Evolutionary conservation across 2,797 vertebrate genomes (phyloP).

Genomic region (Xiphophorus birchmanni): DNA sequence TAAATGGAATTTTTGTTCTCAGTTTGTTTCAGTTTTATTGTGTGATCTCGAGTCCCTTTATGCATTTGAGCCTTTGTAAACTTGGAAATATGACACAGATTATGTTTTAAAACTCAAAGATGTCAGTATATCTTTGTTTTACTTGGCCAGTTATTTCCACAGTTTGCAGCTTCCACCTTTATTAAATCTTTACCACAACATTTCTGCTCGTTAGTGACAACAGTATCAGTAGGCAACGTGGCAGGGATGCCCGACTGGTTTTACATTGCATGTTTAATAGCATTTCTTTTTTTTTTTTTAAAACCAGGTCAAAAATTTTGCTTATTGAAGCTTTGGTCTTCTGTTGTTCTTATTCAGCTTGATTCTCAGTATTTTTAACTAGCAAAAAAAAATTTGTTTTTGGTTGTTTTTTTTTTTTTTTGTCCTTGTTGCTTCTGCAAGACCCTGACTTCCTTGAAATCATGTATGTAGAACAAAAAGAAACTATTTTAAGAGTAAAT

Average conservation of each 20-base stretch:
- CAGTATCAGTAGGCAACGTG: constrained; percentile 48
- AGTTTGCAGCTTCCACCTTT: constrained; percentile 52
- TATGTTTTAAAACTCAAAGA: constrained; percentile 28
- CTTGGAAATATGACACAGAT: constrained; percentile 34
- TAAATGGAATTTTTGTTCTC: constrained; percentile 50
- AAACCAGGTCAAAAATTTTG: constrained; percentile 57
- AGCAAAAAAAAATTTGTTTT: constrained; percentile 83
- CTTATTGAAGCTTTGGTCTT: constrained; percentile 56
- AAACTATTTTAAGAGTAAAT: constrained; percentile 98
- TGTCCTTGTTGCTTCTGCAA: constrained; percentile 87
- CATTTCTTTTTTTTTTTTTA: constrained; percentile 42
- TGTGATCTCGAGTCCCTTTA: constrained; percentile 15
- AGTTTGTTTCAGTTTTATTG: constrained; percentile 31
- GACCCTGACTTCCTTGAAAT: constrained; percentile 90
- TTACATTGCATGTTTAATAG: constrained; percentile 67
- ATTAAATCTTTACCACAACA: constrained; percentile 38
- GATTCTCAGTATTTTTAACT: constrained; percentile 89
- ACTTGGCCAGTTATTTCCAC: constrained; percentile 60
- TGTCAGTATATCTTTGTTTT: constrained; percentile 21
- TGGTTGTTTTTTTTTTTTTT: constrained; percentile 42
- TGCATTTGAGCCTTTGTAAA: constrained; percentile 36
- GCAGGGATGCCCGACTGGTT: constrained; percentile 51
- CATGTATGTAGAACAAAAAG: constrained; percentile 96
- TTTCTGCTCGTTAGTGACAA: constrained; percentile 42
- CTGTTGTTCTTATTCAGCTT: constrained; percentile 63